Percentiles rank a stretch among this genome's conserved stretches.
phyloP scores from a whole-genome alignment of 2,113 vertebrate species.

The Sylvilagus bachmani region DNA sequence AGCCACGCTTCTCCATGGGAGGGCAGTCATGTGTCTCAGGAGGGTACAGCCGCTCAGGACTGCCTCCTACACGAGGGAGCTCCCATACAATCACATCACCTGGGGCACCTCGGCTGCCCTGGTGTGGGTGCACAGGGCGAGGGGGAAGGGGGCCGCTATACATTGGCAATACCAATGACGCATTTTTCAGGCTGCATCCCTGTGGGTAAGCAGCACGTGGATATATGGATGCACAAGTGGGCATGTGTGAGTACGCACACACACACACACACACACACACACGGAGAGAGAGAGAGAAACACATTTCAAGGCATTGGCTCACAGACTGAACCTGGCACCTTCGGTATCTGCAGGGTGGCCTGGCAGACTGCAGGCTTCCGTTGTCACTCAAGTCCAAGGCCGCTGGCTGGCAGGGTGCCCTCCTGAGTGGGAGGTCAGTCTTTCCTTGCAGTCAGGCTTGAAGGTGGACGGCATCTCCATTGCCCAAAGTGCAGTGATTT shows the following conservation, averaged over 20 bases:
- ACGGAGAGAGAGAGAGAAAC: background rate
- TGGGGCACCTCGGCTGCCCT: background rate
- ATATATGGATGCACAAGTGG: too few relatives aligned
- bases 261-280: background rate
- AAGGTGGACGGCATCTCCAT: too few relatives aligned
- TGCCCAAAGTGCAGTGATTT: too few relatives aligned
- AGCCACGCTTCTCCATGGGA: background rate
- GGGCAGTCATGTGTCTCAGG: too few relatives aligned
- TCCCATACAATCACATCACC: too few relatives aligned
- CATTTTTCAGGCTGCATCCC: background rate
- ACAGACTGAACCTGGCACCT: background rate
- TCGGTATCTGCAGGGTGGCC: background rate
- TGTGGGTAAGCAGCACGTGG: background rate
- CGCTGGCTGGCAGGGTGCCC: background rate
- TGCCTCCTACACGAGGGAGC: too few relatives aligned
- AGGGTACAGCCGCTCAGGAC: too few relatives aligned
- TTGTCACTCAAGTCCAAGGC: background rate
- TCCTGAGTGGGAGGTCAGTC: background rate
- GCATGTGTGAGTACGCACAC: background rate
- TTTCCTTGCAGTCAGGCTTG: background rate
- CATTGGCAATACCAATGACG: too few relatives aligned
- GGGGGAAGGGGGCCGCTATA: too few relatives aligned
- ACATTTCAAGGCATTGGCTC: background rate
- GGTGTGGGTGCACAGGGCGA: background rate
- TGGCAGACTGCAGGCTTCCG: background rate